phyloP scores from a whole-genome alignment of 2,113 vertebrate genomes.

The Nesospiza acunhae region DNA sequence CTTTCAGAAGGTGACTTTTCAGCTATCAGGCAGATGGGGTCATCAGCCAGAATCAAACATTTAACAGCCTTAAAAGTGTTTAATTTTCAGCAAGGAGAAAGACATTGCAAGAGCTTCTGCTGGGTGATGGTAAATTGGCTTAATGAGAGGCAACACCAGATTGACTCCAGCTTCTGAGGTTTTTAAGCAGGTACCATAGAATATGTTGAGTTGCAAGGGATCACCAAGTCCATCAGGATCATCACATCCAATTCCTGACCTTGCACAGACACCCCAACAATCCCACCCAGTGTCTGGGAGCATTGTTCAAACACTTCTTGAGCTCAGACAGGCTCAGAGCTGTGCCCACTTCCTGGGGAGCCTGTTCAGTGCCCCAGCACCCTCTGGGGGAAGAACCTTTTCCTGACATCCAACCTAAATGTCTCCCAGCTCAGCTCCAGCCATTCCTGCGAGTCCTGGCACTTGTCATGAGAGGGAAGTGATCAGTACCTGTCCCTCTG shows the following conservation, averaged over 20 bases:
- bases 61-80: neutral
- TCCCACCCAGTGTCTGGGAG: neutral
- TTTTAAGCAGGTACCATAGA: neutral
- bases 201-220: neutral
- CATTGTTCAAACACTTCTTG: accelerated
- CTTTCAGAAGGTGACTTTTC: neutral
- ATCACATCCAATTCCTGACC: neutral
- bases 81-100: neutral
- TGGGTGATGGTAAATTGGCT: neutral
- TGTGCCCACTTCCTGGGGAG: neutral
- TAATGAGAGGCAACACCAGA: neutral
- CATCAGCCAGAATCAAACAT: neutral
- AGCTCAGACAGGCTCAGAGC: neutral
- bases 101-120: neutral
- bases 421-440: neutral
- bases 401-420: neutral
- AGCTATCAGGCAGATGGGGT: neutral
- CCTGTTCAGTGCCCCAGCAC: neutral
- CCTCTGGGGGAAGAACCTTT: neutral
- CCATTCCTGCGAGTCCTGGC: neutral
- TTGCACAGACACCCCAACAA: neutral
- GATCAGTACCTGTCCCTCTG: neutral
- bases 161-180: neutral
- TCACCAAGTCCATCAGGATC: neutral
- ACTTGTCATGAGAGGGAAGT: neutral